Evolutionary conservation across 2,888 invertebrate species (phyloP).

Genomic region (Hylaea fasciaria): DNA sequence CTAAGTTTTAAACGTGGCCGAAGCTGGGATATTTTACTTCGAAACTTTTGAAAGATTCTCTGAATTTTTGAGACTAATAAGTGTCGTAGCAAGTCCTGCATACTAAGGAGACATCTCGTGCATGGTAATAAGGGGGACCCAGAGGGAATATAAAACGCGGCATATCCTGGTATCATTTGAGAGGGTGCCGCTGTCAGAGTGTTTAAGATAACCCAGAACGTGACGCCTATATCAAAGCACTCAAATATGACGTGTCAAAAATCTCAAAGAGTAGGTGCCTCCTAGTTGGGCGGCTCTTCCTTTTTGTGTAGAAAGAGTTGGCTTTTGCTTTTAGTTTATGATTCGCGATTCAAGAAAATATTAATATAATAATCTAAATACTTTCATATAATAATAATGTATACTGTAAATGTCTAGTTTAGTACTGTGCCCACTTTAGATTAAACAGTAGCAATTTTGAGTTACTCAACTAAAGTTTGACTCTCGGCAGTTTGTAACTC

Average conservation of each 20-base stretch:
- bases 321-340: background rate
- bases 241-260: slow-evolving; percentile 57
- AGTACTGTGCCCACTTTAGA: too few relatives aligned
- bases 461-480: too few relatives aligned
- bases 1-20: slow-evolving; percentile 76
- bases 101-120: slow-evolving; percentile 78
- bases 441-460: too few relatives aligned
- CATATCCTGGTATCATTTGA: slow-evolving; percentile 69
- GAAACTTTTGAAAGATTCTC: slow-evolving; percentile 69
- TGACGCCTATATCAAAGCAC: slow-evolving; percentile 65
- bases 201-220: slow-evolving; percentile 65
- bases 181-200: slow-evolving; percentile 63
- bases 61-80: slow-evolving; percentile 84
- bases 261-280: slow-evolving; percentile 49
- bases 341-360: background rate
- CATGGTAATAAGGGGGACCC: slow-evolving; percentile 75
- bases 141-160: slow-evolving; percentile 77
- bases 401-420: too few relatives aligned
- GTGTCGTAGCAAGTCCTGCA: slow-evolving; percentile 74
- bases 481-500: too few relatives aligned
- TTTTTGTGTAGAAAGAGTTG: background rate
- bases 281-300: slow-evolving; percentile 2
- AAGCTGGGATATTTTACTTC: slow-evolving; percentile 67
- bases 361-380: background rate
- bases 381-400: too few relatives aligned